phyloP scores from a whole-genome alignment of 2,797 vertebrate species.

The Labeo calbasu region DNA sequence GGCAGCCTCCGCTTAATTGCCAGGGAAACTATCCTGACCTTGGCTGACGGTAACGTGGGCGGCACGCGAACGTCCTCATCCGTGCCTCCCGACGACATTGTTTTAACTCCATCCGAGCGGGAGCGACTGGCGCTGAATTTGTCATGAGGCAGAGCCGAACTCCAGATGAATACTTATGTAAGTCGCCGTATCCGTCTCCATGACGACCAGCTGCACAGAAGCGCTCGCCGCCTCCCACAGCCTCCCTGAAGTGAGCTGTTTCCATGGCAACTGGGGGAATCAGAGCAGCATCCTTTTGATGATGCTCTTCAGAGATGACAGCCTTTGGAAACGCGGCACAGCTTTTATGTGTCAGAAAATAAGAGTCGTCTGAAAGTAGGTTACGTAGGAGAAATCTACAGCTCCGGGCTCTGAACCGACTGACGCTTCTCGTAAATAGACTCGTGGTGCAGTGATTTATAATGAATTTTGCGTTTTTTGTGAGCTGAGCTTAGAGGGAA shows the following conservation, averaged over 20 bases:
- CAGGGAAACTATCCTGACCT: conserved; percentile 77
- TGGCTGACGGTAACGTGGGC: conserved; percentile 64
- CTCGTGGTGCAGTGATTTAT: not conserved
- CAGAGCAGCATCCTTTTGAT: conserved; percentile 74
- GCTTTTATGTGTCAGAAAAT: conserved; percentile 37
- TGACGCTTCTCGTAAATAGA: not conserved
- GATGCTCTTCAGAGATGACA: conserved; percentile 75
- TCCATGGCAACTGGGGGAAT: conserved; percentile 76
- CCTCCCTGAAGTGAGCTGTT: conserved; percentile 78
- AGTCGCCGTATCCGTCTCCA: conserved; percentile 78
- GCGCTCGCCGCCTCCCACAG: conserved; percentile 43
- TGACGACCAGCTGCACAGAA: conserved; percentile 71
- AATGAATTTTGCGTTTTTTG: not conserved
- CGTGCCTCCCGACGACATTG: conserved; percentile 75
- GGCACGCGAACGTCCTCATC: conserved; percentile 63
- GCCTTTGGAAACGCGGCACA: conserved; percentile 53
- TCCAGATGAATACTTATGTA: conserved; percentile 81
- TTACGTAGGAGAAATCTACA: conserved; percentile 37
- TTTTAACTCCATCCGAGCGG: conserved; percentile 72
- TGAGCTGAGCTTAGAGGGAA: not conserved
- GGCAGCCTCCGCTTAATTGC: conserved; percentile 75
- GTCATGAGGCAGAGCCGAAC: conserved; percentile 74
- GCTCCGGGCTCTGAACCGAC: conserved; percentile 5
- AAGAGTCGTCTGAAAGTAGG: conserved; percentile 29
- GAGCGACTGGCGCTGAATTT: conserved; percentile 75